phyloP scores from a whole-genome alignment of 2,113 vertebrate species.

The Cairina moschata region DNA sequence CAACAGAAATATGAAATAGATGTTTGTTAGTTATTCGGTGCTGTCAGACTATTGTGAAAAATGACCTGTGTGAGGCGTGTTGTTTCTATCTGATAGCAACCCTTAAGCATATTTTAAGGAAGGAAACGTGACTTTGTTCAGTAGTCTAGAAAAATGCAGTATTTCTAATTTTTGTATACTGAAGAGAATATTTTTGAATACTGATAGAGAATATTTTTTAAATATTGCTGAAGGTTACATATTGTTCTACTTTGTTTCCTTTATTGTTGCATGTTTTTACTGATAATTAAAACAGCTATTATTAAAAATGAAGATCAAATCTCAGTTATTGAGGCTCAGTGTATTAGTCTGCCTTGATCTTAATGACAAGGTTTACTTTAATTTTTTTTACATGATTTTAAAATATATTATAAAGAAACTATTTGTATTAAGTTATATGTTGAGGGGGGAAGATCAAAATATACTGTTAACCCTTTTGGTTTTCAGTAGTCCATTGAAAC shows the following conservation, averaged over 20 bases:
- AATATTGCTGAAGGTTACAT: not conserved
- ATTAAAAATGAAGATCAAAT: not conserved
- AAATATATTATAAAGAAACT: not conserved
- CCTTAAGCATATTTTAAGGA: not conserved
- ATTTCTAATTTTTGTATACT: not conserved
- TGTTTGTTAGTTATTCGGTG: not conserved
- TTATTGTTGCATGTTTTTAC: not conserved
- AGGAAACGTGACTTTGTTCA: not conserved
- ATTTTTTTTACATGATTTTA: not conserved
- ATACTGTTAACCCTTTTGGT: accelerated
- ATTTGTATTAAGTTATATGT: not conserved
- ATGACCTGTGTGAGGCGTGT: not conserved
- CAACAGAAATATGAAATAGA: not conserved
- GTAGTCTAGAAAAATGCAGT: not conserved
- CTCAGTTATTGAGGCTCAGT: not conserved
- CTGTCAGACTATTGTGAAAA: not conserved
- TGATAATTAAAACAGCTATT: not conserved
- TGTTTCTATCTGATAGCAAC: not conserved
- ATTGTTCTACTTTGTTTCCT: not conserved
- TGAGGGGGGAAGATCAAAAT: accelerated
- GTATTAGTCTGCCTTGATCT: not conserved
- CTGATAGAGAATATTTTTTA: not conserved
- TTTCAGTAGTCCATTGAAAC: not conserved
- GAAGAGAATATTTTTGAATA: not conserved
- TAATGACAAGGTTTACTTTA: not conserved